Conservation (phyloP, 2,888 invertebrate genomes). For the Antheraea assamensis region DNA sequence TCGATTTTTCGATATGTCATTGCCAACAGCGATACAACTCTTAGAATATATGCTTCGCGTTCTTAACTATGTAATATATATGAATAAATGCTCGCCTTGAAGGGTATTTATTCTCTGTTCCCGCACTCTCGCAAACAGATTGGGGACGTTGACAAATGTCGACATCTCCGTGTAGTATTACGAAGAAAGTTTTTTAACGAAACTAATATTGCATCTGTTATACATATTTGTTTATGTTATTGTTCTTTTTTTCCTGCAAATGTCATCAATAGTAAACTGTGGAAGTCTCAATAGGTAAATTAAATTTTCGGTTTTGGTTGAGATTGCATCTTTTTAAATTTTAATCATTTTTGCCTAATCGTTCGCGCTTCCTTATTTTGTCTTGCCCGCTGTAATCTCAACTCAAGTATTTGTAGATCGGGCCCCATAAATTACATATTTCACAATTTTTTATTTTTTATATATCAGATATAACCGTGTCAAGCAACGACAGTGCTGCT, state of each 20-base stretch:
- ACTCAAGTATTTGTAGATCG: too few species aligned
- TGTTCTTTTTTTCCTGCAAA: too few species aligned
- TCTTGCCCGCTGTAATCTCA: too few species aligned
- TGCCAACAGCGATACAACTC: not conserved
- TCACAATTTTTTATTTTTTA: too few species aligned
- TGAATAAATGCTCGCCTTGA: not conserved
- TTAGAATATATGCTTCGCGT: not conserved
- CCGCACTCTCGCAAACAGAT: slow-evolving; percentile 2
- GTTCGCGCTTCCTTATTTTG: too few species aligned
- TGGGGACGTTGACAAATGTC: slow-evolving; percentile 37
- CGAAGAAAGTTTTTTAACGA: not conserved
- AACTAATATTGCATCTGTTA: not conserved
- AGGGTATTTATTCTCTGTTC: not conserved
- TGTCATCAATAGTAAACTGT: not conserved
- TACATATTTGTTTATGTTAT: not conserved
- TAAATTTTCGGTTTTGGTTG: not conserved
- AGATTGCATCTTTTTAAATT: not conserved
- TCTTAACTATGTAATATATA: not conserved
- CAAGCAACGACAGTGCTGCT: too few species aligned
- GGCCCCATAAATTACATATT: too few species aligned
- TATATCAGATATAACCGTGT: too few species aligned
- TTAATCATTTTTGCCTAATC: too few species aligned
- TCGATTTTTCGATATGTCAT: too few species aligned
- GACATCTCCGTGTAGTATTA: slow-evolving; percentile 31
- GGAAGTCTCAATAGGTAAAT: not conserved